phyloP scores from a whole-genome alignment of 2,888 invertebrate genomes.

The Phortica magna region DNA sequence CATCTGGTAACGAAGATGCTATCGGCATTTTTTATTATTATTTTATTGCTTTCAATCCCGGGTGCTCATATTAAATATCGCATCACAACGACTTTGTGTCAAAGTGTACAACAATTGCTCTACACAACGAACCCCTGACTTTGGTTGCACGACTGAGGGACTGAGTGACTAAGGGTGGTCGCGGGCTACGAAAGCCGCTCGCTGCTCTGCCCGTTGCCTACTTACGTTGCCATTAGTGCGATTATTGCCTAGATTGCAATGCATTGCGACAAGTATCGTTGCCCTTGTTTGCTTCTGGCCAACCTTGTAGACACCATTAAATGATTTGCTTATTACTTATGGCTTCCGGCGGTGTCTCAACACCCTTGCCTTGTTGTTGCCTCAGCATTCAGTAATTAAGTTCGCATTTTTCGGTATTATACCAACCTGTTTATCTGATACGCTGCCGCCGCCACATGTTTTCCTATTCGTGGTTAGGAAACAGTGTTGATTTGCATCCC shows the following conservation, averaged over 20 bases:
- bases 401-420: background rate
- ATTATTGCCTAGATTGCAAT: conserved; percentile 42
- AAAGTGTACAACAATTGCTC: background rate
- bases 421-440: conserved; percentile 9
- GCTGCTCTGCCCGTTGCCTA: background rate
- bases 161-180: background rate
- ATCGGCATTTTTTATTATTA: conserved; percentile 13
- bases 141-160: too few relatives aligned
- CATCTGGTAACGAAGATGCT: conserved; percentile 1
- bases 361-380: background rate
- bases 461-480: background rate
- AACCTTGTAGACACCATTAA: conserved; percentile 24
- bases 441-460: background rate
- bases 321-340: conserved; percentile 49
- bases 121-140: too few relatives aligned
- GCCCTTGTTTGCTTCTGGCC: background rate
- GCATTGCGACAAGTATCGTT: conserved; percentile 55
- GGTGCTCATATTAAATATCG: background rate
- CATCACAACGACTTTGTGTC: background rate
- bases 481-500: background rate
- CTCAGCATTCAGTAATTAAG: conserved; percentile 2
- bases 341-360: conserved; percentile 7
- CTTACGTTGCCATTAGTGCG: conserved; percentile 44
- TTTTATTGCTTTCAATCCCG: conserved; percentile 18
- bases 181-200: too few relatives aligned